Base-by-base conservation (phyloP, 2,797 vertebrate species). In the Anguilla anguilla region DNA sequence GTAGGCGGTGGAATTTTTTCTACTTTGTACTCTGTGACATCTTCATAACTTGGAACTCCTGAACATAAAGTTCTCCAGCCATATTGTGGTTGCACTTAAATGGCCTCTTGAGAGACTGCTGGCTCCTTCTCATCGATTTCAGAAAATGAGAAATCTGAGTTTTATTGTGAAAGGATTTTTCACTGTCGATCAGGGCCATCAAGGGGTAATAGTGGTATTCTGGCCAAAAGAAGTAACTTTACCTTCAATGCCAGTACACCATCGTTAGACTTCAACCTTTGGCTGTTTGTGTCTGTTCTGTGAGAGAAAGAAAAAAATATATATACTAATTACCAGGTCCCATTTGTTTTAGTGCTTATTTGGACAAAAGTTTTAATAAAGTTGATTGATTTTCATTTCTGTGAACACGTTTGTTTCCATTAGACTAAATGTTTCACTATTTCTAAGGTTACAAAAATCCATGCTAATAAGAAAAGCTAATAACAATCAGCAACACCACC, bases 1-100 rank as follows among this genome's bases (percentile, higher is more conserved):
- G 46, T 39, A n/a, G 25, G 9, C 22, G 46, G 72, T 43, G 3
- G 35, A 13, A 31, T 72, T 31, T 72, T 79, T 79, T 79, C 39
- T 43, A 6, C 79, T 82, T 9, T 82, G 22, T 49, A 82, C 43
- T 11, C 79, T 22, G 19, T 49, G 79, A 82, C 22, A 46, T 25
- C 79, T n/a, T 82, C 79, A 82, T 82, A 49, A 51, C 77, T 43
- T 46, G 77, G 77, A 81, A 81, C 77, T 81, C 43, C 46, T 82
- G 46, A 51, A 49, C 79, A 82, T 22, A 81, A 81, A 46, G 39
- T 46, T 39, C 39, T 81, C 22, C 46, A 25, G 19, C 9, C 13
- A 11, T 49, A 82, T 82, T 82, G 22, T 49, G 79, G 46, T 82
- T 51, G 79, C 17, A 82, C 79, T 49, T 82, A 82, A 82, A 51